Evolutionary conservation across 92 coral and sea anemone species (phyloP).

Genomic region (Actinostola sp.): DNA sequence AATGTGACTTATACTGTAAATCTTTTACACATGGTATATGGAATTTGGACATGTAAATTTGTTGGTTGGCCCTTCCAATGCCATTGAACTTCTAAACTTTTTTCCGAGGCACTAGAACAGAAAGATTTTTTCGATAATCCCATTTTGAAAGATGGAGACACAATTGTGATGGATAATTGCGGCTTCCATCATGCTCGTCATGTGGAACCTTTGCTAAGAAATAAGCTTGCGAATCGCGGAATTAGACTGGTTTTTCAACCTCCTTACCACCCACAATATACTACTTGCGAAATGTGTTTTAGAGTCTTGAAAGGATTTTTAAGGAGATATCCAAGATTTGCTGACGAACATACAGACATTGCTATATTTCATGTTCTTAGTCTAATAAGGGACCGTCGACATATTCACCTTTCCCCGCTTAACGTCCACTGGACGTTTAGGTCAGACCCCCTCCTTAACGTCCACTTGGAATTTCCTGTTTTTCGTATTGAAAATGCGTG

Average conservation of each 20-base stretch:
- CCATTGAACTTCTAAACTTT: conserved; percentile 40
- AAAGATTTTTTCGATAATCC: conserved; percentile 40
- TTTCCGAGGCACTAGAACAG: conserved; percentile 45
- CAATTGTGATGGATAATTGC: conserved; percentile 57
- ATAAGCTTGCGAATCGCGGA: conserved; percentile 41
- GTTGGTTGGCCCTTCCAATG: conserved; percentile 47
- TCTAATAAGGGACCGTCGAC: too few species aligned
- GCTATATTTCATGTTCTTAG: conserved; percentile 43
- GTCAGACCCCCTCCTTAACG: too few species aligned
- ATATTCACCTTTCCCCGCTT: too few species aligned
- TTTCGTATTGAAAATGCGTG: too few species aligned
- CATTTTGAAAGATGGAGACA: conserved; percentile 44
- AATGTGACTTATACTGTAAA: conserved; percentile 47
- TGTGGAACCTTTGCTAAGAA: conserved; percentile 47
- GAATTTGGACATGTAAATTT: conserved; percentile 32
- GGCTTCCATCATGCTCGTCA: conserved; percentile 61
- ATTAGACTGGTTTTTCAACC: conserved; percentile 44
- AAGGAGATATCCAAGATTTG: conserved; percentile 11
- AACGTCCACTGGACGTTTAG: too few species aligned
- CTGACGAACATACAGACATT: conserved; percentile 34
- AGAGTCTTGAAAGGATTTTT: conserved; percentile 44
- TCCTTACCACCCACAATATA: conserved; percentile 50
- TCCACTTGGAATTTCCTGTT: too few species aligned
- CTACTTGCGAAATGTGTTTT: conserved; percentile 42
- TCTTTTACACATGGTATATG: conserved; percentile 38